These are phyloP conservation scores for Hippocampus abdominalis DNA, from an alignment of 2,113 vertebrate species.

Conservation along the genomic window DNA sequence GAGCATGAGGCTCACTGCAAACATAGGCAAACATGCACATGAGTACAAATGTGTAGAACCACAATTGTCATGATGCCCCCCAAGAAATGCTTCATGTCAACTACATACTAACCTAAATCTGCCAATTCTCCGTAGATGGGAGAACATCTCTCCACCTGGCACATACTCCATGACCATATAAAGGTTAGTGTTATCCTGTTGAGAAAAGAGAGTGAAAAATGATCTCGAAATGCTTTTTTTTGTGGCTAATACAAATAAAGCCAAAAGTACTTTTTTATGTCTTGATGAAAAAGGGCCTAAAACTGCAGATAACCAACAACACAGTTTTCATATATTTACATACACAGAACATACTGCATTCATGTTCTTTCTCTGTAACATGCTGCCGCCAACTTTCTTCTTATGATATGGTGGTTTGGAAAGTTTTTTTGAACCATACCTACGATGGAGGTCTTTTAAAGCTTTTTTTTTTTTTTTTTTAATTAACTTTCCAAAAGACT, in stretches of 20 bases:
- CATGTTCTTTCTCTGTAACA: too few species aligned
- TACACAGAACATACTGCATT: too few species aligned
- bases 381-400: too few species aligned
- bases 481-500: too few species aligned
- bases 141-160: conserved; percentile 91
- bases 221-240: neutral
- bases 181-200: conserved; percentile 86
- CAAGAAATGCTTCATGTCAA: neutral
- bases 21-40: conserved; percentile 4
- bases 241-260: neutral
- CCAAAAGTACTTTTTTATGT: neutral
- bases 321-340: too few species aligned
- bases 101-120: conserved; percentile 80
- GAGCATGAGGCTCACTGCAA: conserved; percentile 64
- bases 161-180: conserved; percentile 96
- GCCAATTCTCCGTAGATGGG: conserved; percentile 86
- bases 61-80: neutral
- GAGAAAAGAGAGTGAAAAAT: conserved; percentile 10
- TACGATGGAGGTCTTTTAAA: too few species aligned
- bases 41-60: neutral
- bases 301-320: too few species aligned
- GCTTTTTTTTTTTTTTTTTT: too few species aligned
- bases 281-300: too few species aligned
- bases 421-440: too few species aligned
- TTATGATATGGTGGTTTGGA: too few species aligned